Evolutionary conservation across 2,797 vertebrate genomes (phyloP).

Genomic region (Enteromius argenteus): DNA sequence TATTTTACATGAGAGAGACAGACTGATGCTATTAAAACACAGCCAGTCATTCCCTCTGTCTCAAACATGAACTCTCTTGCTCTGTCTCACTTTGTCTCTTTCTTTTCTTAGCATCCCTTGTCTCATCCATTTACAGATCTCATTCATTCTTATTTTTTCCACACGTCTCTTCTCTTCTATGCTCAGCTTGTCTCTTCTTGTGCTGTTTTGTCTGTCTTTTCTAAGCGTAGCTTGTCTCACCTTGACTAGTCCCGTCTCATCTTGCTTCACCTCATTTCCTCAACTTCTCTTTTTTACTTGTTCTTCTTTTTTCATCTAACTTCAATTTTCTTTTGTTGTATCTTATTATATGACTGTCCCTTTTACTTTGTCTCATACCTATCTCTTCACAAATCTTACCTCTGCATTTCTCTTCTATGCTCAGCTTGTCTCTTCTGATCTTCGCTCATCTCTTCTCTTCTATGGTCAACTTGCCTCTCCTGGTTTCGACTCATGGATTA

Average conservation of each 20-base stretch:
- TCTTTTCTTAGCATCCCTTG: background rate
- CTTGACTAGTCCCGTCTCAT: background rate
- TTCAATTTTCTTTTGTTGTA: background rate
- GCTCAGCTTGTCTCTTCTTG: background rate
- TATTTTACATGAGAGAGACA: slow-evolving; percentile 59
- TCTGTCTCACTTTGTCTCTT: slow-evolving; percentile 16
- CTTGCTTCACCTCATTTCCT: background rate
- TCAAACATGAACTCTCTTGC: slow-evolving; percentile 27
- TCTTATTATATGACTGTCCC: background rate
- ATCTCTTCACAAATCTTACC: background rate
- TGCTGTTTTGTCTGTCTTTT: background rate
- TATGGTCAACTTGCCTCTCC: background rate
- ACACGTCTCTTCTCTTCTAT: background rate
- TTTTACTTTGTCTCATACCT: background rate
- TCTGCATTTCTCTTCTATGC: background rate
- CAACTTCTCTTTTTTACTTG: background rate
- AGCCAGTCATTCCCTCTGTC: slow-evolving; percentile 31
- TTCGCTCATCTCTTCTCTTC: background rate
- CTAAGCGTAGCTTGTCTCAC: background rate
- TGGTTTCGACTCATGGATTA: background rate
- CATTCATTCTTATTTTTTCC: background rate
- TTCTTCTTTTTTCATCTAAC: background rate
- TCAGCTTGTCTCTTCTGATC: background rate
- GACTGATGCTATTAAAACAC: slow-evolving; percentile 56
- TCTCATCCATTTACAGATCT: background rate